Evolutionary conservation across 1,140 invertebrate genomes (phyloP), one percentile per base, ranked within the genome.

Genomic region (Tetraneura akinire): DNA sequence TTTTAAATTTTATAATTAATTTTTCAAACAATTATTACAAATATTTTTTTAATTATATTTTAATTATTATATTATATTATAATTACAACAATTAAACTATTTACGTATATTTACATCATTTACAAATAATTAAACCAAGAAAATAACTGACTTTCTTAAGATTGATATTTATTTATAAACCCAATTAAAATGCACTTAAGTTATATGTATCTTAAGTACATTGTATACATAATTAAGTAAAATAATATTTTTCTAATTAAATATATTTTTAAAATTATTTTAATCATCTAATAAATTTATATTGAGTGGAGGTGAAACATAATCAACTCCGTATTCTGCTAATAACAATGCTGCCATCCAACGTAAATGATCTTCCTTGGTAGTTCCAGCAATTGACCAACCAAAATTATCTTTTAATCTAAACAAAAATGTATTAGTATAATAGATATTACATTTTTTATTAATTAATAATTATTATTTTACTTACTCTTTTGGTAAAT

Each of bases 321-420:
- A 73, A 64, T 78, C 73, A 64, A 86, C 81, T 57, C 87, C 87
- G 82, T 92, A 89, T 83, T 93, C 88, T 1, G 89, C 90, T 82
- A 92, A 89, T 76, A 91, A 86, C 86, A 95, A 90, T 21, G 91
- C 91, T 14, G 91, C 89, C 80, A 93, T 88, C 92, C 93, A 94
- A 78, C 89, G 90, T 11, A 92, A 88, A 82, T 92, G 89, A 60
- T 93, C 90, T 29, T 91, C 89, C 78, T 90, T 90, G 29, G 91
- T 90, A 26, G 88, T 89, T 73, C 92, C 93, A 3, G 91, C 91
- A 45, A 95, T 86, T 0, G 91, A 92, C 81, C 90, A 89, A 1
- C 94, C 93, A 85, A 95, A 94, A 86, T 86, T 89, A 60, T 92
- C 91, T 85, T 91, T 93, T 37, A 88, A 90, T 84, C 93, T 93